Evolutionary conservation across 2,888 invertebrate species (phyloP).

Genomic region (Elegia similella): DNA sequence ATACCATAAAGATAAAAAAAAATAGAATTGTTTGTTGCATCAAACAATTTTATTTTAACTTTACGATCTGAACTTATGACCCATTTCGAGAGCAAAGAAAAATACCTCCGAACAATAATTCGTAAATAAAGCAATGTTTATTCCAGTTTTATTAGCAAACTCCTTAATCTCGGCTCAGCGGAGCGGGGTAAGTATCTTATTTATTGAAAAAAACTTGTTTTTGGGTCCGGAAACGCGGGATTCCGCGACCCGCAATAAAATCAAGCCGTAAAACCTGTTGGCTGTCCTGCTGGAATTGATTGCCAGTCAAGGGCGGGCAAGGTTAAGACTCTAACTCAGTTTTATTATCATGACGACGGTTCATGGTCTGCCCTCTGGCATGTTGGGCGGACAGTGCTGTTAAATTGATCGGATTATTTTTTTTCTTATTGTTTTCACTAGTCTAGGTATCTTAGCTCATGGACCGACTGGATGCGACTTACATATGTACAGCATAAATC

Average conservation of each 20-base stretch:
- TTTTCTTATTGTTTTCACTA: too few species aligned
- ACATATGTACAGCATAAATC: too few species aligned
- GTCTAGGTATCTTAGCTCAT: too few species aligned
- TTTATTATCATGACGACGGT: background rate
- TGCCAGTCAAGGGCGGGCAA: slow-evolving; percentile 53
- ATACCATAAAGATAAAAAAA: too few species aligned
- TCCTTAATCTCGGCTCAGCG: slow-evolving; percentile 21
- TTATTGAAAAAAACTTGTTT: slow-evolving; percentile 60
- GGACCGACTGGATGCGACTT: too few species aligned
- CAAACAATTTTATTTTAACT: background rate
- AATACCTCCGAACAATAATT: background rate
- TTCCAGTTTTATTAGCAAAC: slow-evolving; percentile 14
- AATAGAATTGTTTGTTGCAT: too few species aligned
- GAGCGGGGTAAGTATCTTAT: slow-evolving; percentile 33
- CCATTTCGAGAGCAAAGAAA: background rate
- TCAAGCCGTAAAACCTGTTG: slow-evolving; percentile 63
- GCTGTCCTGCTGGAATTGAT: slow-evolving; percentile 45
- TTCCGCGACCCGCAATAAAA: slow-evolving; percentile 55
- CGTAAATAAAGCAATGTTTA: slow-evolving; percentile 9
- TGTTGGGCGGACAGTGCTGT: too few species aligned
- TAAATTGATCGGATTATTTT: too few species aligned
- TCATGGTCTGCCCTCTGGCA: background rate
- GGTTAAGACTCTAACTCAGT: slow-evolving; percentile 35
- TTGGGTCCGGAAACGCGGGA: slow-evolving; percentile 34
- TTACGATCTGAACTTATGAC: background rate